These are phyloP conservation scores for Xenentodon cancila DNA, from an alignment of 2,797 vertebrate genomes.

Conservation along the genomic window DNA sequence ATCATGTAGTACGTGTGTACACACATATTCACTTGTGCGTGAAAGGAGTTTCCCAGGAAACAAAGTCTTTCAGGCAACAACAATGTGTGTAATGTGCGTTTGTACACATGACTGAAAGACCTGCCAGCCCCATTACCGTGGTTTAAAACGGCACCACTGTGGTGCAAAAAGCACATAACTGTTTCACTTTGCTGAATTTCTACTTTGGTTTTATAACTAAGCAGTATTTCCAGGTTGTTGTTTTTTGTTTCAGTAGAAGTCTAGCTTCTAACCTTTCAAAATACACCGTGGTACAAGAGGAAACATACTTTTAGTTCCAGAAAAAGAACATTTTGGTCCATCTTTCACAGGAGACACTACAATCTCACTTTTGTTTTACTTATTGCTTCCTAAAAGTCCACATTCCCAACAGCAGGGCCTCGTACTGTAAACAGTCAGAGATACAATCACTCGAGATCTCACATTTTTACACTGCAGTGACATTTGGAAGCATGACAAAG, in stretches of 20 bases:
- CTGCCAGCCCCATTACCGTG: background rate
- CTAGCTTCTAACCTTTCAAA: no score
- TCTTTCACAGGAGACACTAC: no score
- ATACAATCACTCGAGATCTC: background rate
- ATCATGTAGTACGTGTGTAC: background rate
- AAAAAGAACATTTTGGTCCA: no score
- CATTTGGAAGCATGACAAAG: conserved; percentile 18
- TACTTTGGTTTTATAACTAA: background rate
- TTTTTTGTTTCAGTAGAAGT: no score
- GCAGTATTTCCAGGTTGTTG: no score
- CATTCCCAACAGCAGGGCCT: conserved; percentile 4
- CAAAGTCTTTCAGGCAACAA: conserved; percentile 60
- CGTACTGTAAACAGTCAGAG: conserved; percentile 28
- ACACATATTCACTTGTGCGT: background rate
- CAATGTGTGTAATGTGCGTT: conserved; percentile 59
- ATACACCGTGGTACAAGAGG: no score
- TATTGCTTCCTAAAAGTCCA: no score
- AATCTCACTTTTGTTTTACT: no score
- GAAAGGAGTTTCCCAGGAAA: conserved; percentile 58
- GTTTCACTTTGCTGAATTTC: conserved; percentile 10
- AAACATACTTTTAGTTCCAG: no score
- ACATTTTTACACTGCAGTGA: conserved; percentile 6
- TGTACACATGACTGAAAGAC: conserved; percentile 18
- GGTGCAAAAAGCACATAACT: conserved; percentile 17
- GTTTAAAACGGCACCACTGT: background rate